Percentiles rank a stretch among this genome's conserved stretches.
phyloP scores from a whole-genome alignment of 1,140 invertebrate species.

The Zaprionus vittiger region DNA sequence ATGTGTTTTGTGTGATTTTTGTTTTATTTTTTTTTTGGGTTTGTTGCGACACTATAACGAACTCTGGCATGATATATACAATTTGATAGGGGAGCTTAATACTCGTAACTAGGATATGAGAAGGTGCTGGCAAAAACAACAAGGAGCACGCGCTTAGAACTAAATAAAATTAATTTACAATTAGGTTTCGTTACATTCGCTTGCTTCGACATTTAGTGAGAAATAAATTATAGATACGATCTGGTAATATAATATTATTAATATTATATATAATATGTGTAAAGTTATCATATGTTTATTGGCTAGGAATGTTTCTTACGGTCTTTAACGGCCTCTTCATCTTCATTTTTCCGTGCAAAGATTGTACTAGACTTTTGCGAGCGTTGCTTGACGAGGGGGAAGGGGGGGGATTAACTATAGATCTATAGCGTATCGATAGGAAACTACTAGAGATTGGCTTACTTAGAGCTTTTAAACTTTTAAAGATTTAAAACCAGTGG shows the following conservation, averaged over 20 bases:
- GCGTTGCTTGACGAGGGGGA: slow-evolving; percentile 33
- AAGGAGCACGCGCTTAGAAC: slow-evolving; percentile 74
- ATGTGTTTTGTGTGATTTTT: slow-evolving; percentile 46
- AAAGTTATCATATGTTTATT: slow-evolving; percentile 52
- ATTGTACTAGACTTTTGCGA: slow-evolving; percentile 77
- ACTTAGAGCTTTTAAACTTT: slow-evolving; percentile 82
- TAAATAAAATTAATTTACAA: slow-evolving; percentile 81
- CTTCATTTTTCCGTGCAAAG: slow-evolving; percentile 32
- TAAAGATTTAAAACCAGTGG: slow-evolving; percentile 83
- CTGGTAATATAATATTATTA: slow-evolving; percentile 34
- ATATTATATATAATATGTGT: slow-evolving; percentile 21
- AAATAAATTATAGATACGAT: slow-evolving; percentile 70
- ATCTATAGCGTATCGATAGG: slow-evolving; percentile 22
- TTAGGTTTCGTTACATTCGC: slow-evolving; percentile 53
- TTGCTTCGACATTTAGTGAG: slow-evolving; percentile 39
- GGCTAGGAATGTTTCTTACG: slow-evolving; percentile 72
- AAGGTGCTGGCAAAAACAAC: slow-evolving; percentile 66
- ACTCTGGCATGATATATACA: slow-evolving; percentile 66
- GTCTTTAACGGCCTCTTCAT: slow-evolving; percentile 32
- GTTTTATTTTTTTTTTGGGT: slow-evolving; percentile 36
- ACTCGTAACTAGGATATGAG: slow-evolving; percentile 53
- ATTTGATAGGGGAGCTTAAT: slow-evolving; percentile 45
- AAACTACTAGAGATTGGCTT: slow-evolving; percentile 59
- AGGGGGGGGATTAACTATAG: slow-evolving; percentile 13
- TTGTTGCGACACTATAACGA: slow-evolving; percentile 62